Evolutionary conservation across 1,140 invertebrate genomes (phyloP), one percentile per base, ranked within the genome.

Genomic region (Hyles euphorbiae): DNA sequence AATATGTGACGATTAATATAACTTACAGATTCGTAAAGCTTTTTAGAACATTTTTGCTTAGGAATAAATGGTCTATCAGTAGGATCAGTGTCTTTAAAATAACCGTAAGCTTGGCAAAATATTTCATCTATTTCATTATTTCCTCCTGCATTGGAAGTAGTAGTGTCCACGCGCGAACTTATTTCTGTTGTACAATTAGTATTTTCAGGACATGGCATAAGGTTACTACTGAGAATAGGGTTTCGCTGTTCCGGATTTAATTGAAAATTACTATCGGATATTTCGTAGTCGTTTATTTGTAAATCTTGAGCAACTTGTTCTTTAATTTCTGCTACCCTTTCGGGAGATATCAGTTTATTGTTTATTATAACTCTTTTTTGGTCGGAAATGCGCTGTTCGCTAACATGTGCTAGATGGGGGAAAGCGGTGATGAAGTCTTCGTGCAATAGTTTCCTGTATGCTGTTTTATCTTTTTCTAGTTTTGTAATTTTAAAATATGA

Each of bases 401-500:
- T 40, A 45, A 44, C 10, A 12, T 45, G 36, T 34, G 32, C 10
- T 22, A 60, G 36, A 22, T 47, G 43, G 34, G 51, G 58, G 11
- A 10, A 48, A 9, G 36, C 11, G 33, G 45, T 6, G 0, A 32
- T 56, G 40, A 61, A 61, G 43, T 61, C 47, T 61, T 11, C 46
- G 34, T 58, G 44, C 8, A 40, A 58, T 36, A 36, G 36, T 36
- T 36, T 12, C n/a, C n/a, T n/a, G n/a, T n/a, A n/a, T n/a, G n/a
- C n/a, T n/a, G n/a, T n/a, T n/a, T n/a, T n/a, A n/a, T 51, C 60
- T 6, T 58, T 66, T 56, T 63, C 67, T 9, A 34, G 50, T 0
- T 53, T 7, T 36, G 63, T 69, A 5, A 65, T 36, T 36, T 36
- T 36, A 7, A 4, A 36, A 36, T 36, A 36, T 36, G 36, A 3